Evolutionary conservation across 1,140 invertebrate species (phyloP), one percentile per base, ranked within the genome.

Genomic region (Drosophila miranda): DNA sequence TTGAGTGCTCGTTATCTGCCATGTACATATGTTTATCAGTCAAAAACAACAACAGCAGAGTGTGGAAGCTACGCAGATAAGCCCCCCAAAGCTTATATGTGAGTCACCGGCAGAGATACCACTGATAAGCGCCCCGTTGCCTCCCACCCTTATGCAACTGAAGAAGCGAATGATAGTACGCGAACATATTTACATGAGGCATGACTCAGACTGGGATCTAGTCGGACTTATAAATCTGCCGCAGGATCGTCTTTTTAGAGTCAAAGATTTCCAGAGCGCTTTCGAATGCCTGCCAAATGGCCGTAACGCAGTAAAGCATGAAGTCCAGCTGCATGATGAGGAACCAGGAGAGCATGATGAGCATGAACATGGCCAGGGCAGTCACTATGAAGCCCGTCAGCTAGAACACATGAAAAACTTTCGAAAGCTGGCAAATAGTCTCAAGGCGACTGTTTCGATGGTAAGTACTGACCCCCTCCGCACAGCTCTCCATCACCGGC

Each of bases 371-470:
- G 14, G 82, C 60, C 19, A 83, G 7, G 14, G 49, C 57, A 13
- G 82, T 87, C 8, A 87, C 59, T 6, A 82, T 16, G 19, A 87
- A 87, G n/a, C 82, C 82, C n/a, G 54, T 67, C 19, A 82, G 6
- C 82, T 86, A 42, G 6, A 78, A 69, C 45, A 49, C 11, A 38
- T 13, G 34, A 49, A 49, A 53, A n/a, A 72, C 38, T 64, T 63
- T 46, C 58, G 19, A 45, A 41, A 42, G 41, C 62, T 78, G 46
- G 54, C 42, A 55, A 44, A 41, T 51, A 28, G 42, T 13, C 23
- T 13, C 26, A 28, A 56, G 9, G 34, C 13, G 42, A 49, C n/a
- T 8, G 14, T 8, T 5, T 9, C 11, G 9, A 2, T 2, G 13
- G n/a, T 44, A 2, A 55, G 9, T 81, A 84, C 81, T 56, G 51